These are phyloP conservation scores for Cygnus olor DNA, from an alignment of 2,797 vertebrate species.

Conservation along the genomic window DNA sequence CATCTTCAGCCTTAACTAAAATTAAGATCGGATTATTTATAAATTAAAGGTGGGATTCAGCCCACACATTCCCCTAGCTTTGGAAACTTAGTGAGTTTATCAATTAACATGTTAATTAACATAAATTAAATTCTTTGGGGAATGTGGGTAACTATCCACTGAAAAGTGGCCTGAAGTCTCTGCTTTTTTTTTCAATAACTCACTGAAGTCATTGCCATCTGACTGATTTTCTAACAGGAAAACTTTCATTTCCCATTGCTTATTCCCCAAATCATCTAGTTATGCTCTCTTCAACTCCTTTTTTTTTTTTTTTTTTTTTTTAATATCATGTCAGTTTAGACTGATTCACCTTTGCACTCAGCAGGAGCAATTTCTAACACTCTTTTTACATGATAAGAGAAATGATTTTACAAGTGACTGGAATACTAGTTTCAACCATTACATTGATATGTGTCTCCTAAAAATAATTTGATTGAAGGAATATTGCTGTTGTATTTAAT, in stretches of 20 bases:
- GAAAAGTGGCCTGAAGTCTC: background rate
- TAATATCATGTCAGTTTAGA: background rate
- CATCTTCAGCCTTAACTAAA: background rate
- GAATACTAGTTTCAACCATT: conserved; percentile 7
- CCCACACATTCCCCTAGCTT: background rate
- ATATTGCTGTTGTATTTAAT: conserved; percentile 40
- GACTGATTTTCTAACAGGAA: background rate
- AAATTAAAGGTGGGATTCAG: background rate
- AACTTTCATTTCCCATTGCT: background rate
- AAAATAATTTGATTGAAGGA: conserved; percentile 21
- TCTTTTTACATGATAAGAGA: background rate
- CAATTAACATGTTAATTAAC: background rate
- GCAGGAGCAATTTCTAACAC: background rate
- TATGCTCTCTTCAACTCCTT: background rate
- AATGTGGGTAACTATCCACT: background rate
- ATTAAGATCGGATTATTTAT: background rate
- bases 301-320: background rate
- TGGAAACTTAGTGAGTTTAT: background rate
- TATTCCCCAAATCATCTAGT: background rate
- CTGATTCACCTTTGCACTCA: background rate
- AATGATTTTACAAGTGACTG: conserved; percentile 34
- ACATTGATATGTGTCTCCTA: background rate
- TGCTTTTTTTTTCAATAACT: background rate
- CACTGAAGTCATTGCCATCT: background rate
- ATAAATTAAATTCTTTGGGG: background rate